Evolutionary conservation across 2,888 invertebrate genomes (phyloP).

Genomic region (Drosophila mimetica): DNA sequence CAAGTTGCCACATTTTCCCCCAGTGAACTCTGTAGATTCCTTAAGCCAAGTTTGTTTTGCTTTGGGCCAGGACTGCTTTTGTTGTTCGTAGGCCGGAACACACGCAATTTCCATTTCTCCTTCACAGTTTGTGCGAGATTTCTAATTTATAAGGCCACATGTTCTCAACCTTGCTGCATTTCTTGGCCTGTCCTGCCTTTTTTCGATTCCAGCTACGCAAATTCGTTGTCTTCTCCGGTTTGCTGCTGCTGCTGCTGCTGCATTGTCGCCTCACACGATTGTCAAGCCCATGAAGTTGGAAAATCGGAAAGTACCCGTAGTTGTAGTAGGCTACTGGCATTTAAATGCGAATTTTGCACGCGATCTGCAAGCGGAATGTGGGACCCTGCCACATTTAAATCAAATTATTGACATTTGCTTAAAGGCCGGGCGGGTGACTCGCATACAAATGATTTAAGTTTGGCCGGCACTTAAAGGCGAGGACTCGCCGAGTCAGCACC

Average conservation of each 20-base stretch:
- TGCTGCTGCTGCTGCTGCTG: slow-evolving; percentile 36
- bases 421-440: slow-evolving; percentile 65
- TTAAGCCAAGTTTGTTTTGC: slow-evolving; percentile 15
- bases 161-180: slow-evolving; percentile 68
- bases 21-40: slow-evolving; percentile 8
- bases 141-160: slow-evolving; percentile 74
- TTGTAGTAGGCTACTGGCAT: slow-evolving; percentile 66
- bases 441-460: slow-evolving; percentile 75
- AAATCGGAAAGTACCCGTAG: slow-evolving; percentile 65
- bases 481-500: slow-evolving; percentile 67
- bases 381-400: slow-evolving; percentile 71
- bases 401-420: slow-evolving; percentile 80
- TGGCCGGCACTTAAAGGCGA: slow-evolving; percentile 53
- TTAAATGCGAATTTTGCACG: slow-evolving; percentile 79
- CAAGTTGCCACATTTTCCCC: background rate
- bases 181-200: slow-evolving; percentile 47
- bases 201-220: slow-evolving; percentile 69
- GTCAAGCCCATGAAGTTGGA: slow-evolving; percentile 54
- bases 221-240: slow-evolving; percentile 49
- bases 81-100: slow-evolving; percentile 56
- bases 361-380: slow-evolving; percentile 67
- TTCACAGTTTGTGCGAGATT: slow-evolving; percentile 44
- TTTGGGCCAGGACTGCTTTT: slow-evolving; percentile 28
- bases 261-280: slow-evolving; percentile 75
- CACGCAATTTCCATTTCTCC: slow-evolving; percentile 72